These are phyloP conservation scores for Alectoris magna DNA, from an alignment of 2,797 vertebrate genomes.

Conservation along the genomic window DNA sequence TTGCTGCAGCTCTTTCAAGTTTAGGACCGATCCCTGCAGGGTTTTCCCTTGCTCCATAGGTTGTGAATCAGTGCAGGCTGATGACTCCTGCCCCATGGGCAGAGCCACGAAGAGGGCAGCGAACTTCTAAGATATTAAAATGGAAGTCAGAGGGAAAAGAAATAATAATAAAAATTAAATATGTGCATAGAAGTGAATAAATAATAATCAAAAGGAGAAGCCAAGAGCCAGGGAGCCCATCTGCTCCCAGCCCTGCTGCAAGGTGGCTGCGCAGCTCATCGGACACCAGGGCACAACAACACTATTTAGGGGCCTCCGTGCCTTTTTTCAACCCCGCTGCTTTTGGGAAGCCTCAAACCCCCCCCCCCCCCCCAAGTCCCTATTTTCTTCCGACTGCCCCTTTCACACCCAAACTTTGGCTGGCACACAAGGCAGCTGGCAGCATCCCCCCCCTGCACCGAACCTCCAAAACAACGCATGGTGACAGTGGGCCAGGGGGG, in stretches of 20 bases:
- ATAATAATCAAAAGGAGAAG: not conserved
- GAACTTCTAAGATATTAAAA: slow-evolving; percentile 1
- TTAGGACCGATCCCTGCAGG: not conserved
- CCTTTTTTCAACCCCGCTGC: not conserved
- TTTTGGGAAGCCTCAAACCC: not conserved
- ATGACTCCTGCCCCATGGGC: not conserved
- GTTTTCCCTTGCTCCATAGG: not conserved
- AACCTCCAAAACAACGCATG: not conserved
- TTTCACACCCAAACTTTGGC: not conserved
- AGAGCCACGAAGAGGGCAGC: not conserved
- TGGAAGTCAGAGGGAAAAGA: not conserved
- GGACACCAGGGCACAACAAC: rapidly evolving
- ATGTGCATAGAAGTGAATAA: too few relatives aligned
- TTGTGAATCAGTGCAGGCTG: slow-evolving; percentile 13
- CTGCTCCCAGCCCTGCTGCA: not conserved
- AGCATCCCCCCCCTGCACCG: not conserved
- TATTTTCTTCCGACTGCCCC: not conserved
- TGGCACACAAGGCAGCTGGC: not conserved
- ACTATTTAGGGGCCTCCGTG: not conserved
- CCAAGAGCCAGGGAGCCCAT: not conserved
- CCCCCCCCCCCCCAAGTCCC: not conserved
- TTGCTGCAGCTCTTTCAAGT: slow-evolving; percentile 19
- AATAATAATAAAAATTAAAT: too few relatives aligned
- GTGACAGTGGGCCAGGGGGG: not conserved
- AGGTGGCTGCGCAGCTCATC: not conserved